These are phyloP conservation scores for Drosophila athabasca DNA, from an alignment of 1,140 invertebrate species.

Conservation along the genomic window DNA sequence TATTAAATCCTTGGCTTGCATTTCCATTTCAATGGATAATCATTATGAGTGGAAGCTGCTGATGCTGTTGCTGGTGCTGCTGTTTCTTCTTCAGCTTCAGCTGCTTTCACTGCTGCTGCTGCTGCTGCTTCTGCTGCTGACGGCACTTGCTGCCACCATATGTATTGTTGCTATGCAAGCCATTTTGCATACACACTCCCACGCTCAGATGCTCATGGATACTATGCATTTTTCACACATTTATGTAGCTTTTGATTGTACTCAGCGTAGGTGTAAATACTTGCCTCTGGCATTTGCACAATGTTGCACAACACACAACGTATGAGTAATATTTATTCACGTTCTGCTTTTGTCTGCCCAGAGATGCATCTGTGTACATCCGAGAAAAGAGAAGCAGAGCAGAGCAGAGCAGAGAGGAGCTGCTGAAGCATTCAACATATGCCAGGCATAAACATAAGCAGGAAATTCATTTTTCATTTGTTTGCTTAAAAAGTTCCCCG, in stretches of 20 bases:
- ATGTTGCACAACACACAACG: slow-evolving; percentile 68
- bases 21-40: slow-evolving; percentile 83
- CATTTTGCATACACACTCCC: slow-evolving; percentile 39
- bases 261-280: slow-evolving; percentile 75
- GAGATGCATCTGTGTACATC: slow-evolving; percentile 25
- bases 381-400: background rate
- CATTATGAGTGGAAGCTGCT: slow-evolving; percentile 75
- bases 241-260: slow-evolving; percentile 74
- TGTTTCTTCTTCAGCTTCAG: slow-evolving; percentile 29
- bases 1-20: slow-evolving; percentile 79
- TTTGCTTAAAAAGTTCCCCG: slow-evolving; percentile 69
- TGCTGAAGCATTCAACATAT: slow-evolving; percentile 71
- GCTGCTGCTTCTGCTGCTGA: slow-evolving; percentile 42
- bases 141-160: slow-evolving; percentile 45
- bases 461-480: slow-evolving; percentile 82
- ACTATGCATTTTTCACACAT: slow-evolving; percentile 79
- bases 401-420: background rate
- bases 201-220: slow-evolving; percentile 52
- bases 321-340: slow-evolving; percentile 80
- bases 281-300: slow-evolving; percentile 72
- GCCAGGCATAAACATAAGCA: slow-evolving; percentile 79
- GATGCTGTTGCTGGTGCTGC: slow-evolving; percentile 25
- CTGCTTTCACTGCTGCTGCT: slow-evolving; percentile 14
- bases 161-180: slow-evolving; percentile 56
- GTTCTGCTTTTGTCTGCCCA: slow-evolving; percentile 74